phyloP scores from a whole-genome alignment of 2,888 invertebrate species.

The Diarsia dahlii region DNA sequence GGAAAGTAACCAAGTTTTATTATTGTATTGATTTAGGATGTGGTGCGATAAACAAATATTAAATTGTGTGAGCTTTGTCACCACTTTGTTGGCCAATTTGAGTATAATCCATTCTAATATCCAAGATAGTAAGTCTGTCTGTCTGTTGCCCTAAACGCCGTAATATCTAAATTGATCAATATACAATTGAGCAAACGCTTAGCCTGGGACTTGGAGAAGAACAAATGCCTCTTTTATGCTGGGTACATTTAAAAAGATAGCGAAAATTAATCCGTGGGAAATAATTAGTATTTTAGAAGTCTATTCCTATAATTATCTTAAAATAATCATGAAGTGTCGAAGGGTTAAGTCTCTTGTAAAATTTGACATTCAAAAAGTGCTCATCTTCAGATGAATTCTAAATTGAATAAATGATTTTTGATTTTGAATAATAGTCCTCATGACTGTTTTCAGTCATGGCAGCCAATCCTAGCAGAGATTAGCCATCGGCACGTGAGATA shows the following conservation, averaged over 20 bases:
- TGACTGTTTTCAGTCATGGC: background rate
- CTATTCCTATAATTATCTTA: background rate
- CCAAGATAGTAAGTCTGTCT: background rate
- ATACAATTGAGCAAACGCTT: background rate
- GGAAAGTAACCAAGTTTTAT: no score
- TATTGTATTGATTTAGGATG: background rate
- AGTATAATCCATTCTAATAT: background rate
- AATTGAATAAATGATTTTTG: no score
- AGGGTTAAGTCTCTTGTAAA: no score
- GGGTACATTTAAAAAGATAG: background rate
- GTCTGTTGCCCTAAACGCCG: background rate
- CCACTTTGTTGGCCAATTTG: background rate
- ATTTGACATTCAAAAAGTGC: no score
- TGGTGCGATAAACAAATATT: background rate
- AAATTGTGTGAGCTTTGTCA: background rate
- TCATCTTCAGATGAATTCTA: no score
- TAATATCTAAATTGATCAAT: background rate
- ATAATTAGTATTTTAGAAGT: background rate
- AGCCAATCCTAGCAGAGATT: background rate
- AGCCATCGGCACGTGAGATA: no score
- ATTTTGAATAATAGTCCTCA: background rate
- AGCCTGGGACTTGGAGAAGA: background rate
- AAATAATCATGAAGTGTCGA: background rate
- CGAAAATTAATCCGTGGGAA: background rate
- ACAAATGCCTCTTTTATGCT: background rate